A percentile compares a stretch with the other conserved stretches of the same genome.
These are phyloP conservation scores for Halocynthia roretzi DNA, from an alignment of 23 tunicate genomes.

Conservation along the genomic window DNA sequence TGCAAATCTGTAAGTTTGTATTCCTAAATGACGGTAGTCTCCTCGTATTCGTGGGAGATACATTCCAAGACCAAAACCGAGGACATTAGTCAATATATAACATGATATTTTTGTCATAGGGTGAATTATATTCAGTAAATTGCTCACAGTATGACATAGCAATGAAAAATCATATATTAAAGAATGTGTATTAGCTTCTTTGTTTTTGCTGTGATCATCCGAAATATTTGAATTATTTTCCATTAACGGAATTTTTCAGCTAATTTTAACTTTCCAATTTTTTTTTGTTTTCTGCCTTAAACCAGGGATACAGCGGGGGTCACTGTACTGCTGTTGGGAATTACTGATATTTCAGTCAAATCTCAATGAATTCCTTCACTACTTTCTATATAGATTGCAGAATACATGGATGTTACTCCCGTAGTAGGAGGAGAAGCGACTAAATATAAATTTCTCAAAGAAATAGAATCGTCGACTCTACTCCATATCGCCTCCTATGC, in stretches of 20 bases:
- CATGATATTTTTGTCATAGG: no score
- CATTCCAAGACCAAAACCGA: no score
- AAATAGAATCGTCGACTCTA: conserved; percentile 29
- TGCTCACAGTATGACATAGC: no score
- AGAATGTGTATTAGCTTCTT: neutral
- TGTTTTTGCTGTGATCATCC: no score
- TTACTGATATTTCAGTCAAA: neutral
- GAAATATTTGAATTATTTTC: neutral
- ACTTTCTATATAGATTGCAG: conserved; percentile 30
- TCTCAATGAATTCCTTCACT: neutral
- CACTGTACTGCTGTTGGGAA: neutral
- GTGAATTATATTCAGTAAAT: no score
- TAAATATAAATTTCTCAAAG: conserved; percentile 31
- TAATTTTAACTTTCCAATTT: neutral
- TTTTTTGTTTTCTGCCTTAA: neutral
- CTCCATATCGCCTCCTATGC: conserved; percentile 57
- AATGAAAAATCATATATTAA: no score
- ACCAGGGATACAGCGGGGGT: neutral
- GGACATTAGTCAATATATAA: no score
- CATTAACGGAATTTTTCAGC: neutral
- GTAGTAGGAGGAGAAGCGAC: conserved; percentile 49
- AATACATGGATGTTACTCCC: conserved; percentile 48
- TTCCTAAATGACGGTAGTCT: no score
- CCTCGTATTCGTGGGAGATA: no score
- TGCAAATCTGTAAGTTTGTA: conserved; percentile 43